Evolutionary conservation across 2,113 vertebrate species (phyloP), one percentile per base, ranked within the genome.

Genomic region (Seriola quinqueradiata): DNA sequence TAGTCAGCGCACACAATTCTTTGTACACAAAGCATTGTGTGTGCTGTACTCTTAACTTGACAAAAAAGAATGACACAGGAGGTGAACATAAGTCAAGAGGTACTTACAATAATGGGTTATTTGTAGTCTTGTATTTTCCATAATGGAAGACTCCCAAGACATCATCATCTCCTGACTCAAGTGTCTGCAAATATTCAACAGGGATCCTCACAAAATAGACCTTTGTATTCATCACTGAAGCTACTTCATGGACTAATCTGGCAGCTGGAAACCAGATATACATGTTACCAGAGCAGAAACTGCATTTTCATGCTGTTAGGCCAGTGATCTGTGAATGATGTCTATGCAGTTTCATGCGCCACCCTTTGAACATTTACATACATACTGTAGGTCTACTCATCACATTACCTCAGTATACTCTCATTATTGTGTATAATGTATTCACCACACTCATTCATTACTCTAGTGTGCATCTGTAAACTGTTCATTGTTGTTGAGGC

Each of bases 401-500:
- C n/a, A 65, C 70, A 71, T 84, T 81, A 89, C 89, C 83, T 83
- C 89, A 83, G 80, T 85, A 81, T 84, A 77, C 67, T 40, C 48
- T 82, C 60, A 73, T 70, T 54, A 70, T 36, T 87, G 68, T 82
- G 83, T 86, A 79, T 79, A 66, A 84, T 75, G 69, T 59, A 54
- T 83, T 64, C 36, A 48, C 59, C 36, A 32, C 57, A 75, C 61
- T 64, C 70, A 83, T 59, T 70, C 65, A 64, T 57, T 77, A 82
- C 16, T 71, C 58, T 73, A 70, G 74, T 78, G 48, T 84, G 75
- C 80, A 85, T 89, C 70, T 85, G 87, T 91, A 70, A 90, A 86
- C 65, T 75, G 79, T 85, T 75, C 14, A 82, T 69, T 77, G 74
- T 81, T 88, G 83, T 78, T 82, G 84, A 91, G 90, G 80, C 82